Percentiles rank a stretch among this genome's conserved stretches.
Evolutionary conservation across 2,888 invertebrate species (phyloP).

Genomic region (Antitype chi): DNA sequence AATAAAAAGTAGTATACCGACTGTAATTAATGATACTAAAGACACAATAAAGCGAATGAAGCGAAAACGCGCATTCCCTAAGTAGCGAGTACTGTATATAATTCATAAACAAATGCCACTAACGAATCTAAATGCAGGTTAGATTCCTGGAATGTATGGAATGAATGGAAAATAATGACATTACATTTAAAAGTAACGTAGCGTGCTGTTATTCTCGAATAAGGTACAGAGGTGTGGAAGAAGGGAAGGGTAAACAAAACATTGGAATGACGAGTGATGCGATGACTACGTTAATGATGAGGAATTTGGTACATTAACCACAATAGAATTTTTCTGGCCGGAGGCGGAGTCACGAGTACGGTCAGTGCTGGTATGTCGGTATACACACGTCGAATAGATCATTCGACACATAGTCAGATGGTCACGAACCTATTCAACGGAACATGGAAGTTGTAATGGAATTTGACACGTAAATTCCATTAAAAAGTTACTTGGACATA

Average conservation of each 20-base stretch:
- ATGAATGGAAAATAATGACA: conserved; percentile 75
- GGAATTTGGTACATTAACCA: conserved; percentile 89
- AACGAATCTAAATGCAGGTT: conserved; percentile 80
- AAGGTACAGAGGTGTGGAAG: conserved; percentile 71
- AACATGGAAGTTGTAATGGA: conserved; percentile 71
- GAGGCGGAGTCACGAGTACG: conserved; percentile 83
- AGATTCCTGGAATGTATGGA: conserved; percentile 81
- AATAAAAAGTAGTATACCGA: conserved; percentile 67
- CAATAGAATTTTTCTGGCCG: conserved; percentile 89
- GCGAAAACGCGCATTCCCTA: conserved; percentile 78
- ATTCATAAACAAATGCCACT: conserved; percentile 75
- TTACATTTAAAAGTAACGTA: conserved; percentile 75
- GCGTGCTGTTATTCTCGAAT: conserved; percentile 74
- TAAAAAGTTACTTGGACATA: conserved; percentile 44
- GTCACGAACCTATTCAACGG: conserved; percentile 80
- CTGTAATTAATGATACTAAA: conserved; percentile 72
- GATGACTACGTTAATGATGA: conserved; percentile 85
- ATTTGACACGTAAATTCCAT: conserved; percentile 72
- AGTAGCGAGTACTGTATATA: conserved; percentile 72
- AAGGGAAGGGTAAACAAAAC: conserved; percentile 80
- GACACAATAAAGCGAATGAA: conserved; percentile 64
- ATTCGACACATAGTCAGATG: conserved; percentile 78
- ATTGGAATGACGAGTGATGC: conserved; percentile 77
- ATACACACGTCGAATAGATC: conserved; percentile 76
- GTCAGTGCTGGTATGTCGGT: conserved; percentile 79